Evolutionary conservation across 2,888 invertebrate genomes (phyloP).

Genomic region (Boloria selene): DNA sequence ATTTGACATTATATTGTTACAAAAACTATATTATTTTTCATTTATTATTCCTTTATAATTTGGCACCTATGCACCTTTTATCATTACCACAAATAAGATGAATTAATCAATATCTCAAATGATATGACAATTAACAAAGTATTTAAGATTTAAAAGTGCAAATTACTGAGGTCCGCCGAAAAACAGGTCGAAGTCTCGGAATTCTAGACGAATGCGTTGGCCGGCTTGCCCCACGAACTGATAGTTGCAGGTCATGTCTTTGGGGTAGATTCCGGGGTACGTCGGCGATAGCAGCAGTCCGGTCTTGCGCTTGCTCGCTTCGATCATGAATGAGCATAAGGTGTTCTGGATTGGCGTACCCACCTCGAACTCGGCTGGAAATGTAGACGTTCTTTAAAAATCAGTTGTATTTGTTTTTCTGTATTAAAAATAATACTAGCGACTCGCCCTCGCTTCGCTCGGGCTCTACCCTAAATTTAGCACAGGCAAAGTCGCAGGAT

Average conservation of each 20-base stretch:
- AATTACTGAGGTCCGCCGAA: conserved; percentile 99
- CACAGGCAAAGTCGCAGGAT: too few species aligned
- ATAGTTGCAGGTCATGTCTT: conserved; percentile 96
- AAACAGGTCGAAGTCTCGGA: conserved; percentile 98
- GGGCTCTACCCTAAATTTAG: too few species aligned
- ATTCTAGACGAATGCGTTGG: conserved; percentile 96
- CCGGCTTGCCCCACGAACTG: conserved; percentile 94
- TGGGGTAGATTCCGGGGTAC: conserved; percentile 99
- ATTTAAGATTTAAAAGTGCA: neutral
- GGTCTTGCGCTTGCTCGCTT: conserved; percentile 87
- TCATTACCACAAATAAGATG: too few species aligned
- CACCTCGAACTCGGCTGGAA: conserved; percentile 93
- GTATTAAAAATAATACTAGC: too few species aligned
- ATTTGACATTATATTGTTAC: neutral
- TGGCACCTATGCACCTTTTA: too few species aligned
- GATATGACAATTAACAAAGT: neutral
- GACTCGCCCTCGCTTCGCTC: too few species aligned
- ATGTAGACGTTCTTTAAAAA: neutral
- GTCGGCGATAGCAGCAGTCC: conserved; percentile 97
- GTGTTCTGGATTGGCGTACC: conserved; percentile 93
- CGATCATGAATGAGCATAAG: conserved; percentile 94
- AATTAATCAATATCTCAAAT: too few species aligned
- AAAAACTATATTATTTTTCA: neutral
- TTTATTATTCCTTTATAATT: too few species aligned
- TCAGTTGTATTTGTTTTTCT: neutral